A percentile compares a stretch with the other conserved stretches of the same genome.
These are phyloP conservation scores for Carassius auratus DNA, from an alignment of 2,113 vertebrate genomes.

Conservation along the genomic window DNA sequence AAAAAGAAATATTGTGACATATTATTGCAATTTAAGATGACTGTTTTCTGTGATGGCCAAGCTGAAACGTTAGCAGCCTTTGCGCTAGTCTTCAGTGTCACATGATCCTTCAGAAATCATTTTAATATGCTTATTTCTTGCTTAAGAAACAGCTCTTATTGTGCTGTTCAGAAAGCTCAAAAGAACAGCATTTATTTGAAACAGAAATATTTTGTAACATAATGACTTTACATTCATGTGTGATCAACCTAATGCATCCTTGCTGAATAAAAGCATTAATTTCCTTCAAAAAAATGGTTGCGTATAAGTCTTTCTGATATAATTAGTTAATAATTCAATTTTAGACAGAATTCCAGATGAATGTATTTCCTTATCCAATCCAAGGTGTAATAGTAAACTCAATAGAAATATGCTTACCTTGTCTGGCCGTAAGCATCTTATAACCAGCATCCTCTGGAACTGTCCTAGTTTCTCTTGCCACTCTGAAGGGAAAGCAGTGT, in stretches of 20 bases:
- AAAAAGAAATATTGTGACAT: background rate
- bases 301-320: background rate
- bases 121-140: background rate
- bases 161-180: too few relatives aligned
- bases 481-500: conserved; percentile 76
- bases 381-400: background rate
- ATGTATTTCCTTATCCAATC: background rate
- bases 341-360: background rate
- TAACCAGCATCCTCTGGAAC: conserved; percentile 86
- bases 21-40: background rate
- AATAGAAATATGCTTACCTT: conserved; percentile 70
- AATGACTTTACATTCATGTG: background rate
- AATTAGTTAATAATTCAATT: background rate
- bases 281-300: too few relatives aligned
- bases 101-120: background rate
- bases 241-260: background rate
- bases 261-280: too few relatives aligned
- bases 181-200: too few relatives aligned
- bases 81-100: background rate
- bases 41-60: background rate
- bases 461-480: conserved; percentile 77
- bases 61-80: background rate
- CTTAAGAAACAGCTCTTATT: background rate
- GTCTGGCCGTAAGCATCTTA: conserved; percentile 85
- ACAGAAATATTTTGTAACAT: background rate